Conservation (phyloP, 2,888 invertebrate genomes). For the Pherbina coryleti region DNA sequence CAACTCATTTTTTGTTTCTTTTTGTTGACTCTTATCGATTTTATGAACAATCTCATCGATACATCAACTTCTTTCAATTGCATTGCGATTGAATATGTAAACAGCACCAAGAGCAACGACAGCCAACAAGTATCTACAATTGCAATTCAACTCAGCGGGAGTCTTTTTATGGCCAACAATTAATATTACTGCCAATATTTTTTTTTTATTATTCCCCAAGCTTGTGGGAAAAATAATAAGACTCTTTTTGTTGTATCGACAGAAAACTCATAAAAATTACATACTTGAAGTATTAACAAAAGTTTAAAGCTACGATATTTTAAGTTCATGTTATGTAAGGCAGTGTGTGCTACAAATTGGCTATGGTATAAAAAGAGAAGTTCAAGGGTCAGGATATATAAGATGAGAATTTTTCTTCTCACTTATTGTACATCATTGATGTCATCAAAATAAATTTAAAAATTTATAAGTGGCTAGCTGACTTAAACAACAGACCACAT, state of each 20-base stretch:
- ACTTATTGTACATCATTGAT: too few relatives aligned
- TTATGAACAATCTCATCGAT: slow-evolving; percentile 19
- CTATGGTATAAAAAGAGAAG: neutral
- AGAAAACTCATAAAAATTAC: neutral
- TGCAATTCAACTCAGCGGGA: slow-evolving; percentile 48
- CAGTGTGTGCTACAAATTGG: too few relatives aligned
- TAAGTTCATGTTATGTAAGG: neutral
- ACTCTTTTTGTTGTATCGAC: neutral
- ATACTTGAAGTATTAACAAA: neutral
- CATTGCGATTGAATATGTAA: slow-evolving; percentile 23
- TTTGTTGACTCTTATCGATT: neutral
- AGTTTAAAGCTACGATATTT: neutral
- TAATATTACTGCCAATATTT: slow-evolving; percentile 41
- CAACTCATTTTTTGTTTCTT: neutral
- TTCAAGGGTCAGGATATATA: neutral
- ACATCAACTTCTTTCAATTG: slow-evolving; percentile 11
- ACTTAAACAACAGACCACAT: too few relatives aligned
- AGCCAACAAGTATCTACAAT: slow-evolving; percentile 35
- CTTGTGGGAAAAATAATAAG: slow-evolving; percentile 5
- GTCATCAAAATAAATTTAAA: too few relatives aligned
- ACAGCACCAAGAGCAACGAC: neutral
- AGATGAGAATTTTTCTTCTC: too few relatives aligned
- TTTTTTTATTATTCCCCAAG: neutral
- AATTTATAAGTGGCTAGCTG: too few relatives aligned
- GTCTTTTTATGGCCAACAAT: slow-evolving; percentile 50